Percentiles rank a stretch among this genome's conserved stretches.
phyloP scores from a whole-genome alignment of 2,797 vertebrate species.

The Gymnopithys bicolor region DNA sequence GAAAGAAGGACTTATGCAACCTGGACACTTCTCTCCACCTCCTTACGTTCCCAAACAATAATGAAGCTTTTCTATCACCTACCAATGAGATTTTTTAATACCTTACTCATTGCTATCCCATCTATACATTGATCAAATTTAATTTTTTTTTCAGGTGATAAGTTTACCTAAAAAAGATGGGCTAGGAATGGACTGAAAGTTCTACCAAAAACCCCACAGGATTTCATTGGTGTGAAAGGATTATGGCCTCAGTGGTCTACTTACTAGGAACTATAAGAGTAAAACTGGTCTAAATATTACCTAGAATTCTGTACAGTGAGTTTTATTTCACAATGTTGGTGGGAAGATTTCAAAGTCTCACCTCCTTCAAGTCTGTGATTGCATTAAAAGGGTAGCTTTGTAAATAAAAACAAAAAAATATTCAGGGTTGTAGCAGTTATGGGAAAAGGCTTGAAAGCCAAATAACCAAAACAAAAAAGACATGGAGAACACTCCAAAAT shows the following conservation, averaged over 20 bases:
- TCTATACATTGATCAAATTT: not conserved
- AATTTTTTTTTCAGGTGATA: not conserved
- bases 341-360: not conserved
- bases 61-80: not conserved
- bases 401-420: not conserved
- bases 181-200: not conserved
- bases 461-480: not conserved
- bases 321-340: not conserved
- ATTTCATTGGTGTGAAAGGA: not conserved
- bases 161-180: not conserved
- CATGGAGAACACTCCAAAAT: not conserved
- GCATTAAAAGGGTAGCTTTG: not conserved
- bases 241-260: not conserved
- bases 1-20: not conserved
- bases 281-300: not conserved
- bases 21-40: not conserved
- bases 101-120: not conserved
- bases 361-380: not conserved
- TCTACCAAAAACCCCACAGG: not conserved
- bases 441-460: not conserved
- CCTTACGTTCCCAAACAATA: fast-evolving
- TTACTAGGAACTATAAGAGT: not conserved
- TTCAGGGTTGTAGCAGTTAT: not conserved
- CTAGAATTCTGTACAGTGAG: not conserved
- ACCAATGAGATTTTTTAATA: not conserved